Evolutionary conservation across 2,888 invertebrate species (phyloP), one percentile per base, ranked within the genome.

Genomic region (Dexiosoma caninum): DNA sequence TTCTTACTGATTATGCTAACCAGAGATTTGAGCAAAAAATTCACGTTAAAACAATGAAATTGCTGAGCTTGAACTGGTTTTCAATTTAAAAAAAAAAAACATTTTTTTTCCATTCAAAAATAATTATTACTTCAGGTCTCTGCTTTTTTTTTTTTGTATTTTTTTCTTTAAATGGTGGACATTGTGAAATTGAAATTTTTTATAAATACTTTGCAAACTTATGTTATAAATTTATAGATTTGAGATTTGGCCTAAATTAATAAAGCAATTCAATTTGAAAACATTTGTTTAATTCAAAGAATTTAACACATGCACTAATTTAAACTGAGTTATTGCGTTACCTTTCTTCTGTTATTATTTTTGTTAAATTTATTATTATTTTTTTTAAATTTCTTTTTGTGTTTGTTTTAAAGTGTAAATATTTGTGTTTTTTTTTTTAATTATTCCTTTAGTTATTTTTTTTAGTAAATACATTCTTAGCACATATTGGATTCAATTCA

Each of bases 391-490:
- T 59, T 21, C 16, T 16, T 72, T 78, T 16, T 10, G 16, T 27
- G 71, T 37, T 4, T 35, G 14, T 62, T 78, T 72, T 60, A n/a
- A 40, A 49, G 35, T 49, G 71, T 72, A 76, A 80, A 66, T 75
- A 70, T 66, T 60, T 59, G 21, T 59, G n/a, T n/a, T n/a, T 12
- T 60, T 42, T 59, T 12, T 10, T 42, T 71, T 53, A 35, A 2
- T 57, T n/a, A 35, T 37, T 40, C 23, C 21, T 27, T 49, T 51
- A 8, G 9, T 30, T 77, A 44, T 37, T 55, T 46, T 44, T 55
- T 44, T 44, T 16, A 21, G 42, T 75, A 70, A 66, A 59, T 64
- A 37, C 37, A 37, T 32, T 69, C 37, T 57, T 37, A 37, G 40
- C 37, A 57, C 37, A 40, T 57, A 40, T 37, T 37, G 57, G 37